Conservation (phyloP, 2,888 invertebrate species). For the Tupiocoris notatus region DNA sequence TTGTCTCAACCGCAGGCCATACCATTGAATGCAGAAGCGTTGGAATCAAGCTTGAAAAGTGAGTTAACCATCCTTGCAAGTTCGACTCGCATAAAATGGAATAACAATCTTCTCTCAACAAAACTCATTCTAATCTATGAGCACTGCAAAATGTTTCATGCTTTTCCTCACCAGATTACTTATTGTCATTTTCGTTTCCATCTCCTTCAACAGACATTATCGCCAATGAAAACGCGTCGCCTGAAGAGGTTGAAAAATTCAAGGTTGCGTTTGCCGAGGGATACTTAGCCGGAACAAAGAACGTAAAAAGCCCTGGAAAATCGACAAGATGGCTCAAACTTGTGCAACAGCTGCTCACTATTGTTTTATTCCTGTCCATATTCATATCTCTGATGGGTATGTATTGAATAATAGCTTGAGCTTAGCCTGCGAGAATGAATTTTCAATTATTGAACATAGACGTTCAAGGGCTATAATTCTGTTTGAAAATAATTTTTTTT, state of each 20-base stretch:
- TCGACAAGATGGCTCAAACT: slow-evolving; percentile 65
- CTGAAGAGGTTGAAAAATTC: slow-evolving; percentile 68
- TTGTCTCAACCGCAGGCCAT: background rate
- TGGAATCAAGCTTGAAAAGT: slow-evolving; percentile 45
- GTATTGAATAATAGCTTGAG: background rate
- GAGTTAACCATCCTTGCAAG: background rate
- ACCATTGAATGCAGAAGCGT: slow-evolving; percentile 40
- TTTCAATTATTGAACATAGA: background rate
- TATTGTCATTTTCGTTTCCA: too few relatives aligned
- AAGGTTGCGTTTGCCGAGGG: slow-evolving; percentile 92
- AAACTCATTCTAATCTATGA: background rate
- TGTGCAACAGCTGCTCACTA: slow-evolving; percentile 67
- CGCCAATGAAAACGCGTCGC: slow-evolving; percentile 50
- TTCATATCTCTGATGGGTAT: slow-evolving; percentile 59
- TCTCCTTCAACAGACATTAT: slow-evolving; percentile 19
- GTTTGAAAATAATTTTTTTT: background rate
- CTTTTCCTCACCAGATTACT: too few relatives aligned
- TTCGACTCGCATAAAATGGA: too few relatives aligned
- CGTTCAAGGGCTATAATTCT: background rate
- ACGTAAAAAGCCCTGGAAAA: slow-evolving; percentile 51
- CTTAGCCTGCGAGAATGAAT: background rate
- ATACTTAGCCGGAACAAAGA: slow-evolving; percentile 69
- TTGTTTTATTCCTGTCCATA: slow-evolving; percentile 68
- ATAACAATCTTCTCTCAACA: too few relatives aligned
- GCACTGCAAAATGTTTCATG: too few relatives aligned